Conservation (phyloP, 2,888 invertebrate genomes). For the Serripes groenlandicus region DNA sequence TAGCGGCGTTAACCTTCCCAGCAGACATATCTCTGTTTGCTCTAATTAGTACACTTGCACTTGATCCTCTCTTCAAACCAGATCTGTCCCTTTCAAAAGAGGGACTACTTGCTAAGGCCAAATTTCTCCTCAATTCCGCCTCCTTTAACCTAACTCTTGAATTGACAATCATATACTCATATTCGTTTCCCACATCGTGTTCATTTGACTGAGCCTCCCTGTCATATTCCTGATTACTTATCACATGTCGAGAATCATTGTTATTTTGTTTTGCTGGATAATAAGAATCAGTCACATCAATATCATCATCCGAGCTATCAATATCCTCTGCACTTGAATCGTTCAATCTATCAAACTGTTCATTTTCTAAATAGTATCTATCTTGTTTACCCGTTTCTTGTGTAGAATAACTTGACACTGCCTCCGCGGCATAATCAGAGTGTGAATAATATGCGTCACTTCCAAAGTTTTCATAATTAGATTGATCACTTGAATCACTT, state of each 20-base stretch:
- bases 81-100: conserved; percentile 15
- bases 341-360: not conserved
- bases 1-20: conserved; percentile 14
- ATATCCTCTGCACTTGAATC: conserved; percentile 17
- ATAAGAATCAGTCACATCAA: not conserved
- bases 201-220: not conserved
- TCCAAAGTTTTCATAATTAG: not conserved
- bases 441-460: not conserved
- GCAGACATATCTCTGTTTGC: conserved; percentile 38
- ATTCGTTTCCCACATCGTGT: not conserved
- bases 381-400: not conserved
- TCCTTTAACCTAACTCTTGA: conserved; percentile 16
- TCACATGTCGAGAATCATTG: not conserved
- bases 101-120: conserved; percentile 3
- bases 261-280: not conserved
- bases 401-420: not conserved
- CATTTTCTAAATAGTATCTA: not conserved
- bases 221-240: not conserved
- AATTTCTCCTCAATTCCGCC: conserved; percentile 16
- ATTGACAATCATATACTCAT: conserved; percentile 22
- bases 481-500: not conserved
- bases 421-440: not conserved
- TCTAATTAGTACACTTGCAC: conserved; percentile 26
- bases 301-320: not conserved
- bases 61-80: conserved; percentile 37